Base-by-base conservation (phyloP, 2,113 vertebrate species). In the Dicerorhinus sumatrensis region DNA sequence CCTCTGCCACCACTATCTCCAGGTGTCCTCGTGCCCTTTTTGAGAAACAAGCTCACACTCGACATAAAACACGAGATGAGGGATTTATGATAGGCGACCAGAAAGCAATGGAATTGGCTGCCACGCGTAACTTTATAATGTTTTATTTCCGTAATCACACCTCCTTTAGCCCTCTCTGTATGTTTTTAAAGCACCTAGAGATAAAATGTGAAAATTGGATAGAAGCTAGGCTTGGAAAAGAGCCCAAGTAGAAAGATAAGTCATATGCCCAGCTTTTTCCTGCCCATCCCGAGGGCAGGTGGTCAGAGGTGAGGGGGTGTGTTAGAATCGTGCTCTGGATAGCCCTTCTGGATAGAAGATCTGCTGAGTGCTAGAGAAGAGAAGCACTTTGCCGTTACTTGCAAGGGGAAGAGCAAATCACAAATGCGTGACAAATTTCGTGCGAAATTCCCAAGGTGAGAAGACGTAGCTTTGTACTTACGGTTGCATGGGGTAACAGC, bases 321-420 rank as follows among this genome's bases (percentile, higher is more conserved):
- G 9, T 96, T 72, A 25, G 89, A 62, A 8, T 4, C 0, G 12
- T 16, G n/a, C 27, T 31, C 31, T 17, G 31, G 77, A 80, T 31
- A 48, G 70, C 8, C n/a, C 4, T 27, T 67, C 63, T 12, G 39
- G 48, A 60, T 2, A 46, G 72, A 23, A 92, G 62, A 36, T 91
- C 79, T 6, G 12, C 18, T 76, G 46, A 94, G 51, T 2, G 54
- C 16, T n/a, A 67, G 48, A 81, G 79, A 70, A 46, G 73, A 90
- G 73, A 8, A 96, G 91, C 97, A 29, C 72, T 94, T 96, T 29
- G 73, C 92, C 42, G 14, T 77, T n/a, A 10, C 69, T 69, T 60
- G 21, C 7, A 54, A 87, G 54, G 67, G 63, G 20, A 72, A 70
- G 80, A 39, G 27, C 9, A n/a, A 36, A 58, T 84, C 65, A 4